Percentiles rank a stretch among this genome's conserved stretches.
phyloP scores from a whole-genome alignment of 2,797 vertebrate genomes.

The Xerus rutilus region DNA sequence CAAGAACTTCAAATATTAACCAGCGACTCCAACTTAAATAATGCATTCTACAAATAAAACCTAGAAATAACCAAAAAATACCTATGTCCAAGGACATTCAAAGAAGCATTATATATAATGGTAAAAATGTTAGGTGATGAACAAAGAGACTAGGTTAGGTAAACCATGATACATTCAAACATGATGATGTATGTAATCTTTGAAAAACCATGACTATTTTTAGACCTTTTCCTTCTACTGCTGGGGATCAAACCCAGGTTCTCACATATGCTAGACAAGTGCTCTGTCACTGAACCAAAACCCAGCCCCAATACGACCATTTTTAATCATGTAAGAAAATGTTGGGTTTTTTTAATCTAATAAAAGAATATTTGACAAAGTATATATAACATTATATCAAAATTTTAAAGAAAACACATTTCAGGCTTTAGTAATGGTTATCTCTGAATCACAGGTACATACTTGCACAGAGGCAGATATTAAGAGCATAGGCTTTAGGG shows the following conservation, averaged over 20 bases:
- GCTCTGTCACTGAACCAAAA: no score
- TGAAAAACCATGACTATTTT: background rate
- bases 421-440: background rate
- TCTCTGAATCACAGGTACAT: background rate
- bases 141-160: background rate
- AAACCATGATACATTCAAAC: background rate
- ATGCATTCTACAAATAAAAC: constrained; percentile 1
- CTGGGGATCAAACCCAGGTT: no score
- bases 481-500: background rate
- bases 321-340: constrained; percentile 58
- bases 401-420: constrained; percentile 45
- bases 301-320: background rate
- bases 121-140: constrained; percentile 32
- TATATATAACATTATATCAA: background rate
- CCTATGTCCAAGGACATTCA: background rate
- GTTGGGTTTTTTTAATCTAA: constrained; percentile 1
- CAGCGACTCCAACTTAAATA: constrained; percentile 41
- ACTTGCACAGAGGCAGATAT: background rate
- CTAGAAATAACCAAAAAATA: constrained; percentile 37
- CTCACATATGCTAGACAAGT: no score
- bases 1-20: constrained; percentile 38
- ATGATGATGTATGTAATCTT: constrained; percentile 17
- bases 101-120: background rate
- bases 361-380: constrained; percentile 51
- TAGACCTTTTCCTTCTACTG: background rate